Percentiles rank a stretch among this genome's conserved stretches.
These are phyloP conservation scores for Brachionus rotundiformis DNA, from an alignment of 1,140 invertebrate genomes.

Conservation along the genomic window DNA sequence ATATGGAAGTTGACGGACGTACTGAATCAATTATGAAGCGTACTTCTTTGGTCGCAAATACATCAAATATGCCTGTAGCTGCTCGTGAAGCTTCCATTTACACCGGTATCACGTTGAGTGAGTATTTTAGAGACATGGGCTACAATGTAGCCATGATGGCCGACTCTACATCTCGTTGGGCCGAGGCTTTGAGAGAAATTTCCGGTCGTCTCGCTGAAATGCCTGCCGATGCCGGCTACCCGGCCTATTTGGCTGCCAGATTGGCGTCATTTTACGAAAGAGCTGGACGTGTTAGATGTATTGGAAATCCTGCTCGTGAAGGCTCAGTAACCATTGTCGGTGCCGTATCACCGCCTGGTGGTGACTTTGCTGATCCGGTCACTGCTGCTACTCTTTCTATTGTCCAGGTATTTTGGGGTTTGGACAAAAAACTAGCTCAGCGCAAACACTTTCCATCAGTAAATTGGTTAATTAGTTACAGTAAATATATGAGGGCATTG, in stretches of 20 bases:
- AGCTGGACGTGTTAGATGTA: constrained; percentile 90
- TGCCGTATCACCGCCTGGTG: constrained; percentile 97
- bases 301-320: constrained; percentile 96
- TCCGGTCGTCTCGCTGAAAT: constrained; percentile 99
- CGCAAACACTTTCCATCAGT: constrained; percentile 99
- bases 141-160: constrained; percentile 99
- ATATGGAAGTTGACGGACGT: constrained; percentile 89
- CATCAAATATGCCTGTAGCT: constrained; percentile 99
- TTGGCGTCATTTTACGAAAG: constrained; percentile 99
- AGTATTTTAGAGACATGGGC: constrained; percentile 98
- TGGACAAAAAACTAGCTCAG: constrained; percentile 98
- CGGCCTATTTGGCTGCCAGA: constrained; percentile 94
- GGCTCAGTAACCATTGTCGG: constrained; percentile 98
- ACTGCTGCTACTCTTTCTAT: constrained; percentile 98
- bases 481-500: constrained; percentile 94
- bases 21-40: constrained; percentile 99
- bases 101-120: constrained; percentile 95
- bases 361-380: constrained; percentile 99
- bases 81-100: constrained; percentile 99
- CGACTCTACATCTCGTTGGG: constrained; percentile 99
- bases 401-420: constrained; percentile 99
- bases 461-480: constrained; percentile 99
- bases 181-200: constrained; percentile 98
- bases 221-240: constrained; percentile 97
- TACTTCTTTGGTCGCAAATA: constrained; percentile 97